Evolutionary conservation across 2,888 invertebrate genomes (phyloP).

Genomic region (Dasypogon diadema): DNA sequence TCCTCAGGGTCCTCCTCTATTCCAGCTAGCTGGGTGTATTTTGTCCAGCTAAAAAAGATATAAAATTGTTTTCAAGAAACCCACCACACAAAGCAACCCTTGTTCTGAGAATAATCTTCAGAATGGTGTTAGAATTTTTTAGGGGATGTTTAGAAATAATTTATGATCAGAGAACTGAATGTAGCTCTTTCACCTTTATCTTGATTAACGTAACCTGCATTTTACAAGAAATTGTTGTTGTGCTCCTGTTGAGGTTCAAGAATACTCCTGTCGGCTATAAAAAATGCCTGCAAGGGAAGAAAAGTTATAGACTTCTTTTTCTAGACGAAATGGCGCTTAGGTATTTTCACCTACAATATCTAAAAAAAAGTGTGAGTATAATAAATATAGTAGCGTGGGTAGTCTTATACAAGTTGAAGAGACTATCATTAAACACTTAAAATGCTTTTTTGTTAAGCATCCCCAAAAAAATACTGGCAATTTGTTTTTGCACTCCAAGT

Average conservation of each 20-base stretch:
- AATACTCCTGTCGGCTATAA: not conserved
- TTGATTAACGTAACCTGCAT: slow-evolving; percentile 10
- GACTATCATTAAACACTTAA: too few species aligned
- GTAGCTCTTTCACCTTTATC: slow-evolving; percentile 11
- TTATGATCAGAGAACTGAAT: slow-evolving; percentile 29
- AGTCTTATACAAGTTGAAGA: too few species aligned
- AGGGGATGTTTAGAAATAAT: slow-evolving; percentile 31
- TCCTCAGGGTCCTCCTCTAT: slow-evolving; percentile 23
- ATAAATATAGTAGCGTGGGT: too few species aligned
- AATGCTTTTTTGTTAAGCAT: too few species aligned
- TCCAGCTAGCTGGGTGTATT: not conserved
- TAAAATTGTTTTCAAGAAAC: slow-evolving; percentile 36
- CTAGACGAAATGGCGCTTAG: slow-evolving; percentile 31
- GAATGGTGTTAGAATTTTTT: slow-evolving; percentile 11
- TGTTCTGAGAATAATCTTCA: slow-evolving; percentile 37
- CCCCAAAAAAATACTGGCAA: too few species aligned
- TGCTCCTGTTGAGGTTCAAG: slow-evolving; percentile 31
- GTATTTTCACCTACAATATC: too few species aligned
- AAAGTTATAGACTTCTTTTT: not conserved
- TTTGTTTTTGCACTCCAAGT: too few species aligned
- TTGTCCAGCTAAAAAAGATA: slow-evolving; percentile 39
- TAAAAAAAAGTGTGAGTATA: too few species aligned
- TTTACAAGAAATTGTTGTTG: slow-evolving; percentile 12
- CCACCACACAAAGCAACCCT: slow-evolving; percentile 41
- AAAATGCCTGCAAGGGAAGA: too few species aligned